phyloP scores from a whole-genome alignment of 2,113 vertebrate species.

The Neolamprologus devosi region DNA sequence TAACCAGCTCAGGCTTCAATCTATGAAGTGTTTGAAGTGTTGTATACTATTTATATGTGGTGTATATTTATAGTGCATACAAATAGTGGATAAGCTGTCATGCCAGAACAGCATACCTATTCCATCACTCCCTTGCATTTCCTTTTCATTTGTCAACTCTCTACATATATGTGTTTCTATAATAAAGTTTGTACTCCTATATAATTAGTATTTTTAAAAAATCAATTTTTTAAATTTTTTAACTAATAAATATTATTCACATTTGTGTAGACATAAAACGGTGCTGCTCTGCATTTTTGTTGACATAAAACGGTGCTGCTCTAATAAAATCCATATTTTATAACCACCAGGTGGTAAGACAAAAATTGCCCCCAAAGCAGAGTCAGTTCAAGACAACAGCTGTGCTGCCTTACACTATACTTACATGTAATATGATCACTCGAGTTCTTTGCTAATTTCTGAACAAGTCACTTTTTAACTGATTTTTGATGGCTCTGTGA shows the following conservation, averaged over 20 bases:
- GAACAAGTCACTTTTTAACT: background rate
- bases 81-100: background rate
- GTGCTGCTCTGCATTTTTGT: background rate
- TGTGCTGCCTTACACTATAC: background rate
- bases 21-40: background rate
- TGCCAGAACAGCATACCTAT: background rate
- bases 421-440: background rate
- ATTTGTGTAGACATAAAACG: background rate
- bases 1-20: background rate
- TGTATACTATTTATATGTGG: background rate
- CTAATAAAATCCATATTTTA: background rate
- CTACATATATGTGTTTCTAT: background rate
- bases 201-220: background rate
- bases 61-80: background rate
- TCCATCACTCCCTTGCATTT: background rate
- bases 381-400: background rate
- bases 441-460: background rate
- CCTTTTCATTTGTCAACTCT: background rate
- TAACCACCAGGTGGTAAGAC: background rate
- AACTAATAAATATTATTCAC: background rate
- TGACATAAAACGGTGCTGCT: background rate
- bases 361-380: background rate
- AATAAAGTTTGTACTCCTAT: background rate
- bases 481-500: background rate
- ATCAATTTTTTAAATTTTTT: fast-evolving